Percentiles rank a stretch among this genome's conserved stretches.
Evolutionary conservation across 2,797 vertebrate genomes (phyloP).

Genomic region (Onychomys torridus): DNA sequence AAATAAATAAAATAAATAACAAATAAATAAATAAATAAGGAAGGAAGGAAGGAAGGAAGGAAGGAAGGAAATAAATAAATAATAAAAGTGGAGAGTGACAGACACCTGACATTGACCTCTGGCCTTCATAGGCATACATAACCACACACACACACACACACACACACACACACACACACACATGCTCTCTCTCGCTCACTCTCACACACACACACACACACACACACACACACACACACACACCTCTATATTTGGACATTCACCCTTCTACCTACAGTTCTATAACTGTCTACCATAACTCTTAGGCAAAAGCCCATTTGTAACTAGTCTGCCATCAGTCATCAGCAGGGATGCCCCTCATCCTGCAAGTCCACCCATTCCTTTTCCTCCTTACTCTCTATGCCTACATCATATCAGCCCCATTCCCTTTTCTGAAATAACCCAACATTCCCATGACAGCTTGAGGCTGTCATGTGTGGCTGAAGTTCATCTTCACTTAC

Average conservation of each 20-base stretch:
- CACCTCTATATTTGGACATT: background rate
- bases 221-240: background rate
- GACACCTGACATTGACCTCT: background rate
- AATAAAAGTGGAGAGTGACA: background rate
- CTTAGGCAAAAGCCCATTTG: background rate
- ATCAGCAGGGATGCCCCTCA: background rate
- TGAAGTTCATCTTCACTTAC: background rate
- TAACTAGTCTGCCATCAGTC: background rate
- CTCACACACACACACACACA: background rate
- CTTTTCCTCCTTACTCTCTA: background rate
- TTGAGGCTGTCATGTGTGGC: background rate
- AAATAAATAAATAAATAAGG: too few relatives aligned
- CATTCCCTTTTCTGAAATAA: conserved; percentile 9
- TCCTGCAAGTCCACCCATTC: background rate
- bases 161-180: background rate
- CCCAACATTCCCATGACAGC: background rate
- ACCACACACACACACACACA: too few relatives aligned
- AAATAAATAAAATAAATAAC: too few relatives aligned
- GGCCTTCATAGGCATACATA: background rate
- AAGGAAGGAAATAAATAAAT: too few relatives aligned
- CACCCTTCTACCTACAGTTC: background rate
- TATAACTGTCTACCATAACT: background rate
- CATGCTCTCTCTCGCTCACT: background rate
- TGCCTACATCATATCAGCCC: background rate
- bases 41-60: too few relatives aligned